Percentiles rank a stretch among this genome's conserved stretches.
phyloP scores from a whole-genome alignment of 2,888 invertebrate genomes.

The Euspilapteryx auroguttella region DNA sequence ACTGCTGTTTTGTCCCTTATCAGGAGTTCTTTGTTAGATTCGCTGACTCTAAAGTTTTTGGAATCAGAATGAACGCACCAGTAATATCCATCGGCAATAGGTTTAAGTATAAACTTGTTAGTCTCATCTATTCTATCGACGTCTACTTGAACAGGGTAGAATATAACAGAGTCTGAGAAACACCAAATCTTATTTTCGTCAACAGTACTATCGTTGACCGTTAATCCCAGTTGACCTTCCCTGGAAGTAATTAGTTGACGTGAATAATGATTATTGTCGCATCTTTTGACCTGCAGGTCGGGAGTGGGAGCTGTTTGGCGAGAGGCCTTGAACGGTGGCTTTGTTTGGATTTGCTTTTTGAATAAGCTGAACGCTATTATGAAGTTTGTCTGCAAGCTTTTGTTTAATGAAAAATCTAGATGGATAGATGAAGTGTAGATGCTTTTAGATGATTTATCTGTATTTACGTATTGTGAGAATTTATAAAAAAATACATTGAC shows the following conservation, averaged over 20 bases:
- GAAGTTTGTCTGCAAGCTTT: too few species aligned
- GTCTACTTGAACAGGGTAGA: conserved; percentile 21
- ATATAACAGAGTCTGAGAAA: conserved; percentile 33
- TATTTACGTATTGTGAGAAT: too few species aligned
- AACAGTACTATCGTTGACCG: conserved; percentile 15
- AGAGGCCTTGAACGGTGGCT: too few species aligned
- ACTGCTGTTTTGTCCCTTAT: conserved; percentile 21
- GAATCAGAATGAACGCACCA: conserved; percentile 38
- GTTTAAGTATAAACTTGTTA: conserved; percentile 18
- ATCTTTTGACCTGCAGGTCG: too few species aligned
- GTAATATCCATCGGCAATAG: conserved; percentile 35
- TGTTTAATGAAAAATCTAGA: too few species aligned
- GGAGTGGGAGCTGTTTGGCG: too few species aligned
- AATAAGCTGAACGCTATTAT: too few species aligned
- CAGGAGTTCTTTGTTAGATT: conserved; percentile 31
- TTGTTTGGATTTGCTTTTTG: too few species aligned
- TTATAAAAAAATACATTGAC: too few species aligned
- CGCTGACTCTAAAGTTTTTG: conserved; percentile 17
- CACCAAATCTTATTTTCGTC: conserved; percentile 24
- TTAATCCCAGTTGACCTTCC: conserved; percentile 22
- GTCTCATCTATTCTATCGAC: conserved; percentile 13
- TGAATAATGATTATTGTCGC: too few species aligned
- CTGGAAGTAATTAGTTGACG: conserved; percentile 13
- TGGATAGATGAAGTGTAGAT: too few species aligned
- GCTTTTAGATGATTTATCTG: too few species aligned